Evolutionary conservation across 2,797 vertebrate genomes (phyloP), one percentile per base, ranked within the genome.

Genomic region (Gephyroberyx darwinii): DNA sequence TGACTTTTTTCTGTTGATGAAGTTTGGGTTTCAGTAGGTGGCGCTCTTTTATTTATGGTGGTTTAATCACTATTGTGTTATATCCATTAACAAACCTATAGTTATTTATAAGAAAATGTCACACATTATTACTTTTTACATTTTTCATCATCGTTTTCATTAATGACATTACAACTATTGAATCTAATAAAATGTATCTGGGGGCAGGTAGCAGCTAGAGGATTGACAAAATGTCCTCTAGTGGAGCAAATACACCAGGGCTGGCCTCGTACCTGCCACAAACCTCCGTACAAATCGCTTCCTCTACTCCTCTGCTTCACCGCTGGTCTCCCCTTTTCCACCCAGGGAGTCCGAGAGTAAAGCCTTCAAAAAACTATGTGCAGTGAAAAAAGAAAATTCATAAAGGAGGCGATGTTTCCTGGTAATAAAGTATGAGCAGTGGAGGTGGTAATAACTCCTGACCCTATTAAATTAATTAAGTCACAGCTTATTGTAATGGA

Each of bases 391-490:
- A 75, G 54, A 59, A 68, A 83, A 85, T 31, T 65, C 58, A 76
- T 87, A 87, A 85, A 84, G 75, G 68, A 85, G 80, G 84, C 77
- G 74, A 75, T 72, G 76, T 74, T 85, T 85, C 80, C 71, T 89
- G 74, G 72, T 84, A 88, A 82, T 85, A 84, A 83, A 80, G 74
- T 84, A 69, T 83, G 78, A 74, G 73, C 80, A 74, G 66, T 73
- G 60, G 73, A 79, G 86, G 87, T 91, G 90, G 80, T 87, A 90
- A 91, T 92, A 91, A 93, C 89, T 91, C 85, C 86, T 93, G 92
- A 93, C 92, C 92, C 89, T 92, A 89, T 92, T 93, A 89, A 93
- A 91, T 93, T 93, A 93, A 93, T 93, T 93, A 93, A 93, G 83
- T 71, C 83, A 76, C 66, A 81, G 85, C 89, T 91, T 88, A 89